Evolutionary conservation across 1,140 invertebrate species (phyloP).

Genomic region (Eulimnadia texana): DNA sequence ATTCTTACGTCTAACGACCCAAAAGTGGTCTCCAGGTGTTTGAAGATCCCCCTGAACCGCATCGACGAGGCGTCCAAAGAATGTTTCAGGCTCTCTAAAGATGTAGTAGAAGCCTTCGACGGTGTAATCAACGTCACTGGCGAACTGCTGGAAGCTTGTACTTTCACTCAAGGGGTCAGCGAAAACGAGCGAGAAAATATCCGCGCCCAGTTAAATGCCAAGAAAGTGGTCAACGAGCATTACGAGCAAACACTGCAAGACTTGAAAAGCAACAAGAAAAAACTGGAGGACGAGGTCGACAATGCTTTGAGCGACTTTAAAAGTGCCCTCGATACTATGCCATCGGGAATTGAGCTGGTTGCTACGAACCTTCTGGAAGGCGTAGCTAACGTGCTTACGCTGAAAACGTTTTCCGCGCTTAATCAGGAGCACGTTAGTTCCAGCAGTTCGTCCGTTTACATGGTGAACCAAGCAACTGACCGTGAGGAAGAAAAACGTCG

Average conservation of each 20-base stretch:
- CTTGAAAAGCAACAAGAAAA: background rate
- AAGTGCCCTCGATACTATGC: too few relatives aligned
- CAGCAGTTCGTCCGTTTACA: too few relatives aligned
- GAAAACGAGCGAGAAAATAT: background rate
- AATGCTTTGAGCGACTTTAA: too few relatives aligned
- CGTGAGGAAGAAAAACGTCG: background rate
- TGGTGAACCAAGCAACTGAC: too few relatives aligned
- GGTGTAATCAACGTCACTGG: slow-evolving; percentile 7
- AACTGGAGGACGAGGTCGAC: background rate
- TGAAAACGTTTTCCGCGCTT: too few relatives aligned
- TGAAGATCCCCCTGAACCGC: background rate
- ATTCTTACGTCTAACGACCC: slow-evolving; percentile 1
- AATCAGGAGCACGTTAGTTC: too few relatives aligned
- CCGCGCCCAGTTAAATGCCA: background rate
- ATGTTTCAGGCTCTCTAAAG: background rate
- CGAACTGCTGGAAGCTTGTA: background rate
- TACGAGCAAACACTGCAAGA: background rate
- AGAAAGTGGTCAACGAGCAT: background rate
- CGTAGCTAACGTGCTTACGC: too few relatives aligned
- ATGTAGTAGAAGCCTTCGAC: background rate
- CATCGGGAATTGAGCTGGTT: too few relatives aligned
- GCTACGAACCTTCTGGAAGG: too few relatives aligned
- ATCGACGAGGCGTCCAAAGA: background rate
- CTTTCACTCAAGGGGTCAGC: background rate
- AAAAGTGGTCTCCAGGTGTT: background rate